phyloP scores from a whole-genome alignment of 2,113 vertebrate species.

The Triplophysa siluroides region DNA sequence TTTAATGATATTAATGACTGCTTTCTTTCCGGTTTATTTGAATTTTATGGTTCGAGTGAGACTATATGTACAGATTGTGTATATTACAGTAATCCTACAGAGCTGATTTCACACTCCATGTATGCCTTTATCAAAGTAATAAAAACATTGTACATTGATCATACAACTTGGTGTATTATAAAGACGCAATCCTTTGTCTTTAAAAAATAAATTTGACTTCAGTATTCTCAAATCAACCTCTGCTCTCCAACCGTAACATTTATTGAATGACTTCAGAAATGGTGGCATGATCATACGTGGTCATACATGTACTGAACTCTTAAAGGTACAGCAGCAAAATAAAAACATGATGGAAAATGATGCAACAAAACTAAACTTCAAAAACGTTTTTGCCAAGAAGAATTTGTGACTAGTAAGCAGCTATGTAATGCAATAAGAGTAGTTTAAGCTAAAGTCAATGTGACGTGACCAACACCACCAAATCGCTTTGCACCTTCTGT shows the following conservation, averaged over 20 bases:
- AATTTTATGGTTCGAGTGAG: constrained; percentile 18
- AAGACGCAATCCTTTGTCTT: background rate
- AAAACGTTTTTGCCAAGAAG: no score
- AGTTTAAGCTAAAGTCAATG: background rate
- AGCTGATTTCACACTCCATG: constrained; percentile 58
- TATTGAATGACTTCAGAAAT: no score
- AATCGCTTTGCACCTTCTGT: background rate
- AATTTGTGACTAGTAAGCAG: no score
- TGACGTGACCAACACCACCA: background rate
- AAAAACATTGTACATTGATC: constrained; percentile 74
- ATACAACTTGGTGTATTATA: background rate
- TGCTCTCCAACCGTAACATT: no score
- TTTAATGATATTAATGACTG: constrained; percentile 16
- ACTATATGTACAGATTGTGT: constrained; percentile 46
- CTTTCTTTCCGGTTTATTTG: constrained; percentile 30
- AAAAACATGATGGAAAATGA: no score
- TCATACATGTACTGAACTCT: no score
- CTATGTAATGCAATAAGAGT: no score
- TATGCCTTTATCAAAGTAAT: constrained; percentile 74
- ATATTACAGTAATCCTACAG: constrained; percentile 52
- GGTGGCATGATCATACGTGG: no score
- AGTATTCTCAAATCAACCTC: no score
- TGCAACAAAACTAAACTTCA: no score
- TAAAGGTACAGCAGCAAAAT: no score
- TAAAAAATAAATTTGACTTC: background rate